Conservation (phyloP, 2,888 invertebrate genomes). For the Apeira syringaria region DNA sequence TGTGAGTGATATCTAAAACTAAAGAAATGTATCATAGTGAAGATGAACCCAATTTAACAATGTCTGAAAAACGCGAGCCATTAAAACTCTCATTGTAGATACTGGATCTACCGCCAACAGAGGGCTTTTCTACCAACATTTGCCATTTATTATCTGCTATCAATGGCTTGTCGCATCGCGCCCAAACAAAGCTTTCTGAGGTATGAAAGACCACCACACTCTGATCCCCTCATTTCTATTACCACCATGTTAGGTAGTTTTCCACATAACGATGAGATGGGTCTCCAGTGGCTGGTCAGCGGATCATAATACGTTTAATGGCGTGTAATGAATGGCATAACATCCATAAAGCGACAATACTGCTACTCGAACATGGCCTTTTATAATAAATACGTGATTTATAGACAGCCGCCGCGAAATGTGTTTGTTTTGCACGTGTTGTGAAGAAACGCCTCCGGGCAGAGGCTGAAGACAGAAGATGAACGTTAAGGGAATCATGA, state of each 20-base stretch:
- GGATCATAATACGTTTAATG: slow-evolving; percentile 80
- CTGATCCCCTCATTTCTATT: slow-evolving; percentile 54
- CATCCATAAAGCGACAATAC: slow-evolving; percentile 82
- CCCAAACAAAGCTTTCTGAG: slow-evolving; percentile 78
- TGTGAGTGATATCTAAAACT: too few species aligned
- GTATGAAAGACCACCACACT: slow-evolving; percentile 57
- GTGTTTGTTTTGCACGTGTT: slow-evolving; percentile 77
- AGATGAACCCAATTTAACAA: too few species aligned
- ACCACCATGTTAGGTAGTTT: slow-evolving; percentile 35
- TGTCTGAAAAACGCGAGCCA: slow-evolving; percentile 18
- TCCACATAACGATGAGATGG: slow-evolving; percentile 32
- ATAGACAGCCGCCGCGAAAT: slow-evolving; percentile 67
- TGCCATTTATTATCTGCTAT: slow-evolving; percentile 75
- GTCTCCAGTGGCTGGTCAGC: slow-evolving; percentile 50
- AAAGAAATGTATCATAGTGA: too few species aligned
- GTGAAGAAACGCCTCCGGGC: slow-evolving; percentile 50
- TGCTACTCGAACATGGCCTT: slow-evolving; percentile 77
- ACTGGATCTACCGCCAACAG: slow-evolving; percentile 23
- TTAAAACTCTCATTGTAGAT: slow-evolving; percentile 25
- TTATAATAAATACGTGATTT: slow-evolving; percentile 80
- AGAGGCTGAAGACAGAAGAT: slow-evolving; percentile 35
- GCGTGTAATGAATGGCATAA: slow-evolving; percentile 82
- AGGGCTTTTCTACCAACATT: slow-evolving; percentile 61
- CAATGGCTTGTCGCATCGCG: slow-evolving; percentile 78
- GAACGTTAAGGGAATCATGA: slow-evolving; percentile 42